Conservation (phyloP, 2,113 vertebrate genomes). For the Bagarius yarrelli region DNA sequence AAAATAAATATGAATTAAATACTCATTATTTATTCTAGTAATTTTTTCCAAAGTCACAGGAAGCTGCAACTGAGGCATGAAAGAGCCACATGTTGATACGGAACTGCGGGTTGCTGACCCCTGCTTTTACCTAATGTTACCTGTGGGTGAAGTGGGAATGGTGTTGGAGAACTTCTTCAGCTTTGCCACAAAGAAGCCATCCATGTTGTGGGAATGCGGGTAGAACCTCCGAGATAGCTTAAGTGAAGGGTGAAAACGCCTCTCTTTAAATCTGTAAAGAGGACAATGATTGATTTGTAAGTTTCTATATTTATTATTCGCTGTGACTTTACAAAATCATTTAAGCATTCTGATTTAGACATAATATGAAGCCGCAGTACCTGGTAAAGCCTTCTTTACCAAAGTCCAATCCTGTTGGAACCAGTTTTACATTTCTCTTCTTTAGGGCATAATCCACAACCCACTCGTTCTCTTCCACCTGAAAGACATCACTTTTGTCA, state of each 20-base stretch:
- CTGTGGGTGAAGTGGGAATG: slow-evolving; percentile 71
- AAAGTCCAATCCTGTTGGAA: slow-evolving; percentile 90
- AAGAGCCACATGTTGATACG: no score
- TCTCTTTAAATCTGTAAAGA: slow-evolving; percentile 80
- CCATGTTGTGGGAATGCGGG: slow-evolving; percentile 96
- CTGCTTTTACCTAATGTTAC: slow-evolving; percentile 64
- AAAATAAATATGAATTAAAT: no score
- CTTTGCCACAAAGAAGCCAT: slow-evolving; percentile 96
- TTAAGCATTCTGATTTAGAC: background rate
- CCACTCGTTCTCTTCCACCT: slow-evolving; percentile 98
- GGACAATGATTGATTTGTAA: background rate
- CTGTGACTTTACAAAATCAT: background rate
- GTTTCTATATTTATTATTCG: background rate
- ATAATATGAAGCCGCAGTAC: slow-evolving; percentile 61
- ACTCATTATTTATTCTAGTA: no score
- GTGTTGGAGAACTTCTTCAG: slow-evolving; percentile 92
- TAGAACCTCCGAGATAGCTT: slow-evolving; percentile 85
- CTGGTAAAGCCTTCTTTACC: slow-evolving; percentile 94
- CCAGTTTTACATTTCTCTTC: slow-evolving; percentile 92
- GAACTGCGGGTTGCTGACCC: no score
- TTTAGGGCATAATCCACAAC: slow-evolving; percentile 97
- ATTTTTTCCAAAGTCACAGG: no score
- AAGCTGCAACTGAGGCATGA: no score
- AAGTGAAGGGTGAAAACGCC: slow-evolving; percentile 88
- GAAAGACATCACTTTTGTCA: slow-evolving; percentile 8